Evolutionary conservation across 2,797 vertebrate genomes (phyloP).

Genomic region (Parotocinclus haroldoi): DNA sequence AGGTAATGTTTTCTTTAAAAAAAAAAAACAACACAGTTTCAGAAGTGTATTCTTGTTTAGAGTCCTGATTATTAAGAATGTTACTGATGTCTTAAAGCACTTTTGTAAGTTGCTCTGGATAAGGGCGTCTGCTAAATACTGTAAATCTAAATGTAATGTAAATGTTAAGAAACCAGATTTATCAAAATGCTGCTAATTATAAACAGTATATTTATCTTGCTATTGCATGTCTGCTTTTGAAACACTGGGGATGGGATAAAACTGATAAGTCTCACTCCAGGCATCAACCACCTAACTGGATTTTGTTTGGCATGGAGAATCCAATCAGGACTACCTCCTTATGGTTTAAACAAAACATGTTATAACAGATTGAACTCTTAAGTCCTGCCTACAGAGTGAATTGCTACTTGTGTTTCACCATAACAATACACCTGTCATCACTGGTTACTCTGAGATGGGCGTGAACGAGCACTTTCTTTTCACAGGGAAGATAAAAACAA

Average conservation of each 20-base stretch:
- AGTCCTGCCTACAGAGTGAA: slow-evolving; percentile 1
- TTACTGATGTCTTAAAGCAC: too few relatives aligned
- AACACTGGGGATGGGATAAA: slow-evolving; percentile 43
- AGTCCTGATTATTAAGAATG: too few relatives aligned
- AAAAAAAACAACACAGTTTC: too few relatives aligned
- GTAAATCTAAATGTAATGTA: too few relatives aligned
- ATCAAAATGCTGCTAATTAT: not conserved
- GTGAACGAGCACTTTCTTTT: slow-evolving; percentile 44
- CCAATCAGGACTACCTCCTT: slow-evolving; percentile 59
- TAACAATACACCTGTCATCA: slow-evolving; percentile 49
- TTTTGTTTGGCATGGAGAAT: slow-evolving; percentile 66
- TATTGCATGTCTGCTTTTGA: slow-evolving; percentile 61
- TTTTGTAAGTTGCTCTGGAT: too few relatives aligned
- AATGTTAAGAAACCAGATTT: not conserved
- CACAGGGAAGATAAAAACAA: slow-evolving; percentile 11
- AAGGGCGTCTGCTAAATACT: too few relatives aligned
- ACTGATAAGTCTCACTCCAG: slow-evolving; percentile 53
- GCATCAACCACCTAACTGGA: slow-evolving; percentile 64
- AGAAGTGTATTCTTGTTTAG: too few relatives aligned
- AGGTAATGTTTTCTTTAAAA: too few relatives aligned
- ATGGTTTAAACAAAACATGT: slow-evolving; percentile 36
- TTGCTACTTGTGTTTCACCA: slow-evolving; percentile 29
- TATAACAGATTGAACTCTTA: not conserved
- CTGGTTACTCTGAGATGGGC: slow-evolving; percentile 45
- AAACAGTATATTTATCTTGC: slow-evolving; percentile 61